Evolutionary conservation across 2,797 vertebrate species (phyloP).

Genomic region (Lithobates sylvaticus): DNA sequence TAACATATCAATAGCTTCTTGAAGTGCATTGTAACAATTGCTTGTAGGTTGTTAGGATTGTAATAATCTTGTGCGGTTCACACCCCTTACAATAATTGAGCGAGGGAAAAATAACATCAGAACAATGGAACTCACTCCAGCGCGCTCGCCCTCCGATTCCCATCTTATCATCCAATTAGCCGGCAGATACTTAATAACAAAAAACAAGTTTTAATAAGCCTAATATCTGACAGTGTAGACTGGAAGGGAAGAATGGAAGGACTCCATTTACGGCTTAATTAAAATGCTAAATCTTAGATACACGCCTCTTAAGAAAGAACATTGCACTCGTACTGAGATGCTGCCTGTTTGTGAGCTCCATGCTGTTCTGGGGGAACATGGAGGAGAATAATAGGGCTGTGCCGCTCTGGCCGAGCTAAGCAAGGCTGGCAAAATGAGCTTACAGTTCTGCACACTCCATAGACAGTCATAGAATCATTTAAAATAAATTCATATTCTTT

Average conservation of each 20-base stretch:
- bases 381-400: background rate
- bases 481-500: no score
- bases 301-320: constrained; percentile 64
- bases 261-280: constrained; percentile 65
- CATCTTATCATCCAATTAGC: constrained; percentile 39
- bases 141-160: background rate
- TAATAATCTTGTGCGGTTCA: constrained; percentile 3
- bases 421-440: background rate
- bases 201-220: constrained; percentile 63
- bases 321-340: constrained; percentile 57
- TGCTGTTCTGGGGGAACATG: constrained; percentile 15
- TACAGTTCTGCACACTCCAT: background rate
- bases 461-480: background rate
- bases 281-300: constrained; percentile 69
- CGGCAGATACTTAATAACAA: constrained; percentile 37
- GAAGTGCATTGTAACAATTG: background rate
- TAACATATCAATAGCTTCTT: background rate
- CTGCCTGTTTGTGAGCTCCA: background rate
- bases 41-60: background rate
- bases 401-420: no score
- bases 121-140: constrained; percentile 1
- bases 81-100: background rate
- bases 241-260: constrained; percentile 45
- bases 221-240: constrained; percentile 52
- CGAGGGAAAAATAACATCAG: constrained; percentile 1